Evolutionary conservation across 2,797 vertebrate species (phyloP), one percentile per base, ranked within the genome.

Genomic region (Enoplosus armatus): DNA sequence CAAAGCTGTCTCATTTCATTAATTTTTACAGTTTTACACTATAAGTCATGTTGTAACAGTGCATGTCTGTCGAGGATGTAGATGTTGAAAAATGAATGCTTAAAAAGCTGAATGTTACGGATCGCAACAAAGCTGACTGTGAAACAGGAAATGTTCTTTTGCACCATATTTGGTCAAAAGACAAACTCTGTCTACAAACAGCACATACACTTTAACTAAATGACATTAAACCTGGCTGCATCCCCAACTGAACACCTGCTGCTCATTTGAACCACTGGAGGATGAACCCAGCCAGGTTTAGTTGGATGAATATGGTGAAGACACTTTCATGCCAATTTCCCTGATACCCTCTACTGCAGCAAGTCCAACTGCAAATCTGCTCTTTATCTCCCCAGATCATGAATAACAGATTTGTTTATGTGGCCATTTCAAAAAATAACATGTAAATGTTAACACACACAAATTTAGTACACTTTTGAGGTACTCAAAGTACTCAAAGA

Each of bases 1-100:
- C 59, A 71, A 51, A 64, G 37, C 71, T 22, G 71, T 79, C 71
- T 56, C 63, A 8, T 86, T 77, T 64, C 72, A 83, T 79, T 75
- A 54, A 68, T 72, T 80, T 35, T 77, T 60, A 64, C 61, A 75
- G 33, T 24, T 77, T 79, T 71, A 77, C 61, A 12, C 53, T 16
- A 43, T 82, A 68, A 88, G 79, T 82, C 66, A 58, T 51, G 50
- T 20, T 37, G 75, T 72, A 60, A 79, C 45, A 47, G 45, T 27
- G 16, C 1, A 1, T 26, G 43, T 22, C n/a, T 54, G 33, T 27
- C 3, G 8, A 63, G 62, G 64, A 81, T 64, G 56, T 18, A 71
- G 55, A 70, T 24, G 43, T 58, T 60, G 12, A 72, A 31, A 43
- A 31, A 29, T 53, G 50, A 45, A 64, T 45, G 22, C 22, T 61